Conservation (phyloP, 2,888 invertebrate genomes). For the Colletes collaris region DNA sequence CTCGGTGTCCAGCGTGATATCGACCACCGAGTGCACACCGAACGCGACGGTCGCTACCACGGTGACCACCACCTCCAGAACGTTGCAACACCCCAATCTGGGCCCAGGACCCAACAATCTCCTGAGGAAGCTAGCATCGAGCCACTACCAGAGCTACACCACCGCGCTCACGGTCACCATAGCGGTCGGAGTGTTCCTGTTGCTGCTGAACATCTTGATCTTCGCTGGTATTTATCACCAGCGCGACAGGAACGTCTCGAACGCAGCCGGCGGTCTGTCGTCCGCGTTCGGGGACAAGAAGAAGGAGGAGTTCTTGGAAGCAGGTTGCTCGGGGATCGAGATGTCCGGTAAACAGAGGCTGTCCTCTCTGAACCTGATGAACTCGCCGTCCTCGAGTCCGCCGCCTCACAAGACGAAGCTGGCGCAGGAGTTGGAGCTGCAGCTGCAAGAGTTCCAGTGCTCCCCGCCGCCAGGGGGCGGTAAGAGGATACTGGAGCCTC, state of each 20-base stretch:
- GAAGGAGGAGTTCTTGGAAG: slow-evolving; percentile 90
- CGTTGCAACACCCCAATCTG: slow-evolving; percentile 77
- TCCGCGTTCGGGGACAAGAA: slow-evolving; percentile 86
- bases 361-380: slow-evolving; percentile 75
- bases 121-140: slow-evolving; percentile 90
- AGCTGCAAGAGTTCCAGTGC: slow-evolving; percentile 86
- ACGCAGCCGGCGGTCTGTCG: slow-evolving; percentile 74
- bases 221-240: slow-evolving; percentile 96
- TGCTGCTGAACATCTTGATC: slow-evolving; percentile 92
- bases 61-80: slow-evolving; percentile 67
- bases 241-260: slow-evolving; percentile 85
- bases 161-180: slow-evolving; percentile 95
- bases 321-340: slow-evolving; percentile 88
- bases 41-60: slow-evolving; percentile 81
- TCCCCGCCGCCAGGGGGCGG: slow-evolving; percentile 84
- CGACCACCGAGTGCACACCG: slow-evolving; percentile 90
- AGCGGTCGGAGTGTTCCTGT: slow-evolving; percentile 92
- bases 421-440: slow-evolving; percentile 85
- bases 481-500: slow-evolving; percentile 77
- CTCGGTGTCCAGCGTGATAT: slow-evolving; percentile 69
- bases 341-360: slow-evolving; percentile 80
- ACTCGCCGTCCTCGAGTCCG: slow-evolving; percentile 75
- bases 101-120: slow-evolving; percentile 88
- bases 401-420: slow-evolving; percentile 78
- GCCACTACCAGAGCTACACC: slow-evolving; percentile 94